Percentiles rank a stretch among this genome's conserved stretches.
Evolutionary conservation across 2,113 vertebrate species (phyloP).

Genomic region (Pardalotus punctatus): DNA sequence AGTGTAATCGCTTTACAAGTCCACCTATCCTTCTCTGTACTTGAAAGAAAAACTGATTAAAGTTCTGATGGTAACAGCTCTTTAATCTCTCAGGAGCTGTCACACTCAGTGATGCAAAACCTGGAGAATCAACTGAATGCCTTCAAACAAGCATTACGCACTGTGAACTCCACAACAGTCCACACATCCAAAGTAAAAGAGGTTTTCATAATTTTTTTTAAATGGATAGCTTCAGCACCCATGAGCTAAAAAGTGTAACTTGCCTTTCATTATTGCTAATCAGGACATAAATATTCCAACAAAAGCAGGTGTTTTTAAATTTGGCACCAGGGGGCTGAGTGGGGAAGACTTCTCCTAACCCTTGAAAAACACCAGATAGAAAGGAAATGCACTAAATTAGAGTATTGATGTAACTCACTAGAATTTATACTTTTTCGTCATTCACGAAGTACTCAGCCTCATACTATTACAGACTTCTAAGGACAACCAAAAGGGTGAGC

Average conservation of each 20-base stretch:
- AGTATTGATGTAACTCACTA: neutral
- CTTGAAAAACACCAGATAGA: neutral
- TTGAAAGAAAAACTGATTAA: constrained; percentile 27
- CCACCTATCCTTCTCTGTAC: neutral
- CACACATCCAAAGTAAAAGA: neutral
- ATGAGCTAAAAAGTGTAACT: neutral
- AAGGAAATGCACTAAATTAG: neutral
- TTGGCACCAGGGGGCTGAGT: neutral
- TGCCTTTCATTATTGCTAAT: neutral
- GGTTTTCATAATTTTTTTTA: neutral
- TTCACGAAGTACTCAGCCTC: neutral
- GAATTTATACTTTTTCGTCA: neutral
- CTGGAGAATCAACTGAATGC: neutral
- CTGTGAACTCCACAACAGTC: neutral
- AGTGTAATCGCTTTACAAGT: neutral
- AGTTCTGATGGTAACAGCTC: neutral
- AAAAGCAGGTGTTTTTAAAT: neutral
- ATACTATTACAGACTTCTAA: neutral
- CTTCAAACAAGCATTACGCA: neutral
- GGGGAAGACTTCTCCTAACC: neutral
- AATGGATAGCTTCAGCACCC: neutral
- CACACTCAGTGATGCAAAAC: neutral
- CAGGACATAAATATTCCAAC: neutral
- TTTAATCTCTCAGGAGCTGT: constrained; percentile 10
- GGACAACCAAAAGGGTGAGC: neutral